phyloP scores from a whole-genome alignment of 2,888 invertebrate species.

The Drosophila eohydei region DNA sequence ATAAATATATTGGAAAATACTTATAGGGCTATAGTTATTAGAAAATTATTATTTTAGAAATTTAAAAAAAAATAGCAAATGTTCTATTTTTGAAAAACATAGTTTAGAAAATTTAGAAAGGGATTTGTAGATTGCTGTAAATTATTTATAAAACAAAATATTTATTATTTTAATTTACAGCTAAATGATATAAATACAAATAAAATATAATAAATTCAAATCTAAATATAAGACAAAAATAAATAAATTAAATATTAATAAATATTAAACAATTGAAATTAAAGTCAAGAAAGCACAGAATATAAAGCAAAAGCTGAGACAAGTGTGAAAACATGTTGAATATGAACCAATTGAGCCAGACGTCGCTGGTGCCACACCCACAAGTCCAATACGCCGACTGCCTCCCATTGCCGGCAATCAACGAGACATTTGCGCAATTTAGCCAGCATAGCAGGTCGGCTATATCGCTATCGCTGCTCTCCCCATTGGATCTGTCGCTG shows the following conservation, averaged over 20 bases:
- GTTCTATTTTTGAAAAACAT: too few relatives aligned
- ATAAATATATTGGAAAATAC: too few relatives aligned
- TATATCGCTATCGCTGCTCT: constrained; percentile 76
- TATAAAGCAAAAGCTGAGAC: background rate
- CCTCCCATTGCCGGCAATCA: constrained; percentile 83
- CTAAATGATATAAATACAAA: background rate
- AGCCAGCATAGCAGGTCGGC: constrained; percentile 65
- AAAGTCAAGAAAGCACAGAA: background rate
- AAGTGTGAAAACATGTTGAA: constrained; percentile 48
- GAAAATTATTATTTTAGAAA: too few relatives aligned
- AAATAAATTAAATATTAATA: background rate
- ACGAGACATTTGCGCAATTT: constrained; percentile 84
- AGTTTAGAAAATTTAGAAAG: too few relatives aligned
- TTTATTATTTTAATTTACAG: background rate
- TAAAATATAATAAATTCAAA: background rate
- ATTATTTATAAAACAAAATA: background rate
- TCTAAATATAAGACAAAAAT: background rate
- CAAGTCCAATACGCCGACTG: constrained; percentile 74
- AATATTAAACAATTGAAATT: background rate
- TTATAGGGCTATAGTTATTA: too few relatives aligned
- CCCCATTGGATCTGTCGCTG: constrained; percentile 84
- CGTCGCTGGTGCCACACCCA: constrained; percentile 37
- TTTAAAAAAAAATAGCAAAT: too few relatives aligned
- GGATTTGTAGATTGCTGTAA: background rate
- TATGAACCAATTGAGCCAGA: constrained; percentile 39